Percentiles rank a stretch among this genome's conserved stretches.
Conservation (phyloP, 2,797 vertebrate genomes). For the Sternotherus odoratus region DNA sequence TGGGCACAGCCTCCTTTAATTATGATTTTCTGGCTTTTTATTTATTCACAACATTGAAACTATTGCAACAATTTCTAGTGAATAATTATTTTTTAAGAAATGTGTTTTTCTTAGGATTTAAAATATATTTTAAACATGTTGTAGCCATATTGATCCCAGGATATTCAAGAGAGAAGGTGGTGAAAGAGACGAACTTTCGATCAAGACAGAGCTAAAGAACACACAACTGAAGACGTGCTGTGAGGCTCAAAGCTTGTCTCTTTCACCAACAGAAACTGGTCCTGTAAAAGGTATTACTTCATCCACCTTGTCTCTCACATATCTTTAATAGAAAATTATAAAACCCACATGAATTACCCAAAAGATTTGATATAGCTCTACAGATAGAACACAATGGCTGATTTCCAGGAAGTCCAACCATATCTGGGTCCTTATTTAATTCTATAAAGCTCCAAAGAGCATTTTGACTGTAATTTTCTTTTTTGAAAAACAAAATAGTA, state of each 20-base stretch:
- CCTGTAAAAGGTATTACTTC: not conserved
- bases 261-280: not conserved
- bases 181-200: not conserved
- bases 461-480: not conserved
- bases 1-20: not conserved
- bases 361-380: not conserved
- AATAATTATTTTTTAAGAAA: not conserved
- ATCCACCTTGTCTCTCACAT: not conserved
- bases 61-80: not conserved
- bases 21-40: not conserved
- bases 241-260: not conserved
- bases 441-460: not conserved
- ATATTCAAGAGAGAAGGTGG: not conserved
- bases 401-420: not conserved
- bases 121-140: not conserved
- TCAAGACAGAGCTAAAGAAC: not conserved
- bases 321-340: not conserved
- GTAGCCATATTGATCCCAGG: not conserved
- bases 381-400: not conserved
- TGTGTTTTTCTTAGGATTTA: not conserved
- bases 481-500: conserved; percentile 11
- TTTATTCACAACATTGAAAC: not conserved
- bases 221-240: not conserved
- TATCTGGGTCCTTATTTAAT: not conserved
- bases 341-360: not conserved